Evolutionary conservation across 1,140 invertebrate species (phyloP).

Genomic region (Chironomus tepperi): DNA sequence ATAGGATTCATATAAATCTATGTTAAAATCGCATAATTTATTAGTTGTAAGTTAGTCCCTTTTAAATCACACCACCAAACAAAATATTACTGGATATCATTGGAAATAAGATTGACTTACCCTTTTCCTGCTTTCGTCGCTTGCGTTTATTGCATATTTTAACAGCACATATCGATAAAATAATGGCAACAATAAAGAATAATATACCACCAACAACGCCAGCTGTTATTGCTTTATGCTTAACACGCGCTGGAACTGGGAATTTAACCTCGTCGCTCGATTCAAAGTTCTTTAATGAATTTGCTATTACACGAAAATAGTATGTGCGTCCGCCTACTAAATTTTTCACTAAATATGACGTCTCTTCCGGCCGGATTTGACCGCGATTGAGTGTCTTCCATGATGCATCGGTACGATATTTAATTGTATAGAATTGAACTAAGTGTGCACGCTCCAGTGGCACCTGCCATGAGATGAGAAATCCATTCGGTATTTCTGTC

Average conservation of each 20-base stretch:
- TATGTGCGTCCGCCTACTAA: slow-evolving; percentile 81
- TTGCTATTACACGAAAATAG: slow-evolving; percentile 80
- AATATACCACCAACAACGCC: slow-evolving; percentile 89
- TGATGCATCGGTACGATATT: slow-evolving; percentile 76
- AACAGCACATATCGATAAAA: slow-evolving; percentile 88
- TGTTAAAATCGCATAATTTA: too few species aligned
- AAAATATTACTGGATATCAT: not conserved
- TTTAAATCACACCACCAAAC: not conserved
- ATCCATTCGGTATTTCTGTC: slow-evolving; percentile 74
- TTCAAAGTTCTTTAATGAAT: slow-evolving; percentile 72
- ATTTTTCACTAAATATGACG: slow-evolving; percentile 83
- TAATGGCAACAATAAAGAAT: slow-evolving; percentile 94
- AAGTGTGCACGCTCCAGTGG: slow-evolving; percentile 68
- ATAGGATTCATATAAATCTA: too few species aligned
- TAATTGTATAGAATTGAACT: slow-evolving; percentile 84
- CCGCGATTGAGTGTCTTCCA: slow-evolving; percentile 82
- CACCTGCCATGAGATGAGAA: slow-evolving; percentile 78
- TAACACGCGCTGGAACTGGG: slow-evolving; percentile 76
- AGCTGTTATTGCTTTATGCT: slow-evolving; percentile 87
- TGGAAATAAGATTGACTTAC: slow-evolving; percentile 45
- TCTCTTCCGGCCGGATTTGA: slow-evolving; percentile 78
- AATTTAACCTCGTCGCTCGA: slow-evolving; percentile 78
- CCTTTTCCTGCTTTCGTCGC: slow-evolving; percentile 93
- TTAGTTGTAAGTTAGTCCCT: too few species aligned
- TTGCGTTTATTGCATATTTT: slow-evolving; percentile 96